Evolutionary conservation across 1,140 invertebrate genomes (phyloP).

Genomic region (Plutomurus gul): DNA sequence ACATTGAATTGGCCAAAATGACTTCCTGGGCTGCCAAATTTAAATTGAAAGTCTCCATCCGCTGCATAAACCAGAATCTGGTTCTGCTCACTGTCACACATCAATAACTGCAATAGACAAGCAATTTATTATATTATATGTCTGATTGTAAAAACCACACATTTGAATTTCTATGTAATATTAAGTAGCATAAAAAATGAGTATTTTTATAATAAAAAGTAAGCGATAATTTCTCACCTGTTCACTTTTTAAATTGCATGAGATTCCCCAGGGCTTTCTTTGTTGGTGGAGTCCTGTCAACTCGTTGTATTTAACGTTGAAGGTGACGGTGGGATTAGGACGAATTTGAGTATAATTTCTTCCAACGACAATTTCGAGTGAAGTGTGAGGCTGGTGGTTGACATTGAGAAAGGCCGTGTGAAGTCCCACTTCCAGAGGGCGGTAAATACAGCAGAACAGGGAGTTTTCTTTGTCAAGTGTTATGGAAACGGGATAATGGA

Average conservation of each 20-base stretch:
- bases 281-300: neutral
- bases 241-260: neutral
- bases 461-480: neutral
- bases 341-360: neutral
- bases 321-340: neutral
- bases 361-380: neutral
- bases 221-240: neutral
- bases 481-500: neutral
- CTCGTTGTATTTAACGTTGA: neutral
- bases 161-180: too few species aligned
- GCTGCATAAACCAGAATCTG: conserved; percentile 21
- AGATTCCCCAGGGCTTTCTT: conserved; percentile 30
- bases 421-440: conserved; percentile 21
- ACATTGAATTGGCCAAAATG: conserved; percentile 77
- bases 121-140: too few species aligned
- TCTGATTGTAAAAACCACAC: too few species aligned
- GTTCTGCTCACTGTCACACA: conserved; percentile 30
- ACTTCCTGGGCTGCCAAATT: conserved; percentile 61
- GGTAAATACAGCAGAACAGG: neutral
- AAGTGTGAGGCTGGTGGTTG: neutral
- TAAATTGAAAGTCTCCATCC: conserved; percentile 6
- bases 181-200: neutral
- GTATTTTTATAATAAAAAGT: neutral
- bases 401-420: neutral
- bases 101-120: neutral